Percentiles rank a stretch among this genome's conserved stretches.
These are phyloP conservation scores for Lycaena phlaeas DNA, from an alignment of 2,888 invertebrate genomes.

Conservation along the genomic window DNA sequence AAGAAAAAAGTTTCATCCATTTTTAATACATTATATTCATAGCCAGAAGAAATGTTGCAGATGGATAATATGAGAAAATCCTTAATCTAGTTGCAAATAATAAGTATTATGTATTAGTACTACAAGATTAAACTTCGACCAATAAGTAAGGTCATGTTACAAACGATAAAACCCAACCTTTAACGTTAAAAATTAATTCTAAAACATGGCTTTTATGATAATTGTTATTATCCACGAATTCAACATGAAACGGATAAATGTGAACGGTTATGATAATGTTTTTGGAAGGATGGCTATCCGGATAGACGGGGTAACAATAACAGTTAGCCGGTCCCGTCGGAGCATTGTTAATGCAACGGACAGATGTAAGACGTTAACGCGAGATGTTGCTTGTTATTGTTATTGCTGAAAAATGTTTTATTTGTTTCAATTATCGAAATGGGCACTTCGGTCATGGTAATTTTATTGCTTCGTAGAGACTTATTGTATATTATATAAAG, in stretches of 20 bases:
- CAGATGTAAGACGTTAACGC: constrained; percentile 26
- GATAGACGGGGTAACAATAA: constrained; percentile 24
- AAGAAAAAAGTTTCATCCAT: no score
- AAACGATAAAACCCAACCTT: no score
- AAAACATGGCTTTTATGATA: constrained; percentile 2
- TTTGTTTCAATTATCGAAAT: neutral
- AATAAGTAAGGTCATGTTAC: no score
- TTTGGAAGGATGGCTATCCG: constrained; percentile 12
- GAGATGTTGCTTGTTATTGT: constrained; percentile 19
- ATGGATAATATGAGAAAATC: no score
- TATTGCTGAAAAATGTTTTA: constrained; percentile 1
- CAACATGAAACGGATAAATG: constrained; percentile 14
- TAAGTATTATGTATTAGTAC: no score
- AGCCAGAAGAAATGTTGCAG: no score
- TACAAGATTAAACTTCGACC: no score
- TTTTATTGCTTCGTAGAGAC: no score
- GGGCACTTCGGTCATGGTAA: no score
- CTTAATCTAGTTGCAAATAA: no score
- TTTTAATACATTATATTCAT: no score
- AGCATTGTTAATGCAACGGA: constrained; percentile 34
- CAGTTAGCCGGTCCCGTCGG: constrained; percentile 25
- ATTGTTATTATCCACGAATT: constrained; percentile 11
- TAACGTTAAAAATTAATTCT: constrained; percentile 5
- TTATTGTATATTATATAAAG: no score
- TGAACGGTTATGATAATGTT: constrained; percentile 37